phyloP scores from a whole-genome alignment of 2,888 invertebrate genomes.

The Thumatha senex region DNA sequence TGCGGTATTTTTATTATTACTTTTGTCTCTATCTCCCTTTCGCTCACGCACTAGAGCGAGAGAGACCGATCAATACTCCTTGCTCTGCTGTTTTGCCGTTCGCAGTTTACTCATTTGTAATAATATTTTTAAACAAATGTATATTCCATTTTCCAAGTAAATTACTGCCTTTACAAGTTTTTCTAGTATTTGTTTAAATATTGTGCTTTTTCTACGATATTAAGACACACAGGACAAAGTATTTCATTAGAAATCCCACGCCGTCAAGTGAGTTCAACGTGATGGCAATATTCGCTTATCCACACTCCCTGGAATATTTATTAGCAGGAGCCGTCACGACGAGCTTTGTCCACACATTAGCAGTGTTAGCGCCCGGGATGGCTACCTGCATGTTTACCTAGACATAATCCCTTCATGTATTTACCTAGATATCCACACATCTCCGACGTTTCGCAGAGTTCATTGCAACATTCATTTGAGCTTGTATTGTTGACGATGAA shows the following conservation, averaged over 20 bases:
- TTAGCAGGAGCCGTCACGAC: constrained; percentile 79
- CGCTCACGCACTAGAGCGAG: too few relatives aligned
- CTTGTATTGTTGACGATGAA: constrained; percentile 70
- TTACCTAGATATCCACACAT: constrained; percentile 71
- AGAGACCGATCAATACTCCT: too few relatives aligned
- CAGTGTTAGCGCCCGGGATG: constrained; percentile 73
- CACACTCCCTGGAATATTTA: constrained; percentile 76
- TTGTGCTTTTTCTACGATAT: too few relatives aligned
- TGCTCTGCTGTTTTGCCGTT: too few relatives aligned
- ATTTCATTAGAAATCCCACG: constrained; percentile 24
- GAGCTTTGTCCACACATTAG: constrained; percentile 79
- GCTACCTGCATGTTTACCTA: constrained; percentile 72
- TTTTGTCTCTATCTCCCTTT: too few relatives aligned
- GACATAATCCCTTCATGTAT: constrained; percentile 58
- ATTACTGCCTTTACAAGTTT: background rate
- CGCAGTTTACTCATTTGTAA: too few relatives aligned
- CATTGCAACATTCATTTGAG: constrained; percentile 71
- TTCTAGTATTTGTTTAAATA: background rate
- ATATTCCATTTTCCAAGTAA: background rate
- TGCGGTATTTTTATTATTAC: too few relatives aligned
- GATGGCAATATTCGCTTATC: constrained; percentile 60
- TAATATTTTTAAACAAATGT: too few relatives aligned
- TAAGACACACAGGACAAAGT: constrained; percentile 26
- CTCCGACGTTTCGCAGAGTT: constrained; percentile 60
- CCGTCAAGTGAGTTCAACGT: constrained; percentile 12